These are phyloP conservation scores for Oscheius sp. DNA, from an alignment of 2,888 invertebrate species.

Conservation along the genomic window DNA sequence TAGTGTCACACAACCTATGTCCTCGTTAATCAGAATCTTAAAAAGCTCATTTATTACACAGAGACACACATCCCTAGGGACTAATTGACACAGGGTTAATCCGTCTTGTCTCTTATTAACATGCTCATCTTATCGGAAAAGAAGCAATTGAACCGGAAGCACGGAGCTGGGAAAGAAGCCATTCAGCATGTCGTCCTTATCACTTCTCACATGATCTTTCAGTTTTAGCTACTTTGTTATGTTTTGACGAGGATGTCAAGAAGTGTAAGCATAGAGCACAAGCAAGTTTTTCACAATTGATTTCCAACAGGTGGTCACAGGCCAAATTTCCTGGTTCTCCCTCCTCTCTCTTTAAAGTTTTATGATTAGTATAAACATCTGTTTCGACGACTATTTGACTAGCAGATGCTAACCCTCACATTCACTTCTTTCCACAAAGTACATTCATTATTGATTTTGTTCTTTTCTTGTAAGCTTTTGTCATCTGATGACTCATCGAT, in stretches of 20 bases:
- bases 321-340: slow-evolving; percentile 2
- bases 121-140: too few species aligned
- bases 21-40: background rate
- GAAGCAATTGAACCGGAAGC: too few species aligned
- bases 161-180: too few species aligned
- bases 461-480: background rate
- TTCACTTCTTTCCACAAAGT: slow-evolving; percentile 13
- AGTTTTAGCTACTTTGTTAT: too few species aligned
- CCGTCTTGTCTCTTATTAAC: too few species aligned
- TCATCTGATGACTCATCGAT: background rate
- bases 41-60: slow-evolving; percentile 17
- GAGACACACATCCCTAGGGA: background rate
- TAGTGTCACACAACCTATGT: background rate
- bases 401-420: slow-evolving; percentile 23
- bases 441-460: background rate
- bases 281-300: slow-evolving; percentile 21
- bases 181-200: too few species aligned
- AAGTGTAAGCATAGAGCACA: too few species aligned
- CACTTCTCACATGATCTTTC: slow-evolving; percentile 11
- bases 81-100: slow-evolving; percentile 24
- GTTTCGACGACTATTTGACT: slow-evolving; percentile 27
- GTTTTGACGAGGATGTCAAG: too few species aligned
- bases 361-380: slow-evolving; percentile 8
- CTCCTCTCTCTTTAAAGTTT: background rate
- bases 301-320: slow-evolving; percentile 14